These are phyloP conservation scores for Amblyornis subalaris DNA, from an alignment of 2,113 vertebrate species.

Conservation along the genomic window DNA sequence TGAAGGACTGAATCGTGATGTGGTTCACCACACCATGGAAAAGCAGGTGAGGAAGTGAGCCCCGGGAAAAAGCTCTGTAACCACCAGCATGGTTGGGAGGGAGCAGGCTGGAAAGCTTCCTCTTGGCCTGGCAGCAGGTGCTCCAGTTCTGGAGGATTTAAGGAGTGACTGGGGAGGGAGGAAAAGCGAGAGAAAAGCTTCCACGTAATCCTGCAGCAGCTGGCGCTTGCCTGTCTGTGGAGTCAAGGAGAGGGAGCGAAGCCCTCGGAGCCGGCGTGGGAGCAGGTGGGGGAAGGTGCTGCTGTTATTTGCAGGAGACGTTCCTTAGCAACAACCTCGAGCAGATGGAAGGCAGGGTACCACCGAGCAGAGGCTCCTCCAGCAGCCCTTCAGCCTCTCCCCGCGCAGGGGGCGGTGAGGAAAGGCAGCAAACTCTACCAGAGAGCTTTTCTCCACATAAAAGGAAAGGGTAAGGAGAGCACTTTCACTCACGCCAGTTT, in stretches of 20 bases:
- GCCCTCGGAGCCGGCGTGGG: neutral
- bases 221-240: neutral
- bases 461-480: neutral
- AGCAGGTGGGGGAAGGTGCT: constrained; percentile 1
- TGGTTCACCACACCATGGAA: neutral
- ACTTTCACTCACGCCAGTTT: neutral
- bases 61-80: neutral
- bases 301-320: constrained; percentile 15
- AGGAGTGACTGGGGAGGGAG: neutral
- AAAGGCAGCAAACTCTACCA: neutral
- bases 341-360: neutral
- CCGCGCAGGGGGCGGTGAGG: rapidly evolving
- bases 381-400: neutral
- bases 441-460: neutral
- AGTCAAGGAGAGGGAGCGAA: neutral
- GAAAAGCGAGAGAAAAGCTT: neutral
- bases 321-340: constrained; percentile 49
- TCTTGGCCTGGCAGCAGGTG: neutral
- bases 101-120: neutral
- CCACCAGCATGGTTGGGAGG: neutral
- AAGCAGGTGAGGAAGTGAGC: rapidly evolving
- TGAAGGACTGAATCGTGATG: neutral
- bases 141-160: neutral
- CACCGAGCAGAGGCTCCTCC: neutral
- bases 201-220: neutral